Evolutionary conservation across 2,113 vertebrate species (phyloP), one percentile per base, ranked within the genome.

Genomic region (Todiramphus chloris): DNA sequence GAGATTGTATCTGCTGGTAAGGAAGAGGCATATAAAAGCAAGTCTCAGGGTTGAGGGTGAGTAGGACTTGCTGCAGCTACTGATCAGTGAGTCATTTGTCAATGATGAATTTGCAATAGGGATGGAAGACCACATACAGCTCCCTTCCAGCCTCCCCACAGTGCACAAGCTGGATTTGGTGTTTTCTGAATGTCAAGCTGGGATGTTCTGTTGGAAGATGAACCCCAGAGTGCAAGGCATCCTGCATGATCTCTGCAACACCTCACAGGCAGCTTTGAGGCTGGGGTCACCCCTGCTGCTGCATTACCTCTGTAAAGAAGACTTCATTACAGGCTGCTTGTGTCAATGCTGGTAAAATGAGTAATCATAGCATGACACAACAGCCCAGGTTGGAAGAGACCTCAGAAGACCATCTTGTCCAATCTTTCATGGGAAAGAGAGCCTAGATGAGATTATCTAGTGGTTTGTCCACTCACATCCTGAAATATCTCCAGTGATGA

Each of bases 101-200:
- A 16, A 27, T 0, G 2, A 27, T 1, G 6, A 41, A 37, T 30
- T 31, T 50, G 18, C 63, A 35, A 8, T 4, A 4, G 20, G 30
- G n/a, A 4, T 39, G 33, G 62, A 46, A 55, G 55, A 63, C 28
- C 39, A 51, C 27, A 28, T 46, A 46, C 43, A 72, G 33, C 50
- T 72, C 27, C 41, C 68, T 63, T 56, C 55, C 55, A 81, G 69
- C 19, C 37, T 44, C n/a, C 46, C 55, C 46, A 41, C 24, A 2
- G 2, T 5, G 30, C 53, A 18, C 46, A 35, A 55, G 15, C 19
- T 46, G 62, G 64, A 46, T 59, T 46, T 72, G 33, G 44, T n/a
- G 37, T n/a, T 41, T 21, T 37, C 35, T 77, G 37, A 1, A 2
- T n/a, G 50, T 44, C 0, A 0, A 55, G 55, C 14, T 56, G 55